Conservation (phyloP, 2,888 invertebrate species). For the Rhimphoctona megacephalus region DNA sequence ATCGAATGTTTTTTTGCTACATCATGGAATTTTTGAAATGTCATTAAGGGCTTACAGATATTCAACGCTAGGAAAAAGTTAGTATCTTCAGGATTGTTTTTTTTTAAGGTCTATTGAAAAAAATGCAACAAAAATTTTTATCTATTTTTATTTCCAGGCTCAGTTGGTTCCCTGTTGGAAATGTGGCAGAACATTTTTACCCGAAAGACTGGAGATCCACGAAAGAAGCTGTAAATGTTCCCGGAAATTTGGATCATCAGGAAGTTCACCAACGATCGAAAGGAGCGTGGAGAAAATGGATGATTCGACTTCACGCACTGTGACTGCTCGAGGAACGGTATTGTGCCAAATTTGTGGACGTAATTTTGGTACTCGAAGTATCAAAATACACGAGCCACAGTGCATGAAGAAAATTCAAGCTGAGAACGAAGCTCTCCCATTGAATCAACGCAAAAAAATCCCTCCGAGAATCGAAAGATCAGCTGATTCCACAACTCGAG, state of each 20-base stretch:
- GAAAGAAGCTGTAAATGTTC: conserved; percentile 84
- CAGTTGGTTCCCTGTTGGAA: conserved; percentile 88
- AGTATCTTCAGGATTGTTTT: too few relatives aligned
- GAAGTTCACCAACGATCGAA: conserved; percentile 38
- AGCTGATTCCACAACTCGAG: conserved; percentile 26
- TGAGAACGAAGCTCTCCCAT: conserved; percentile 87
- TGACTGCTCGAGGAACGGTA: conserved; percentile 77
- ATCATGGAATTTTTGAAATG: too few relatives aligned
- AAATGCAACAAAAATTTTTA: not conserved
- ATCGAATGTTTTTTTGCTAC: too few relatives aligned
- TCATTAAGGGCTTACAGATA: too few relatives aligned
- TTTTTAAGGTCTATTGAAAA: too few relatives aligned
- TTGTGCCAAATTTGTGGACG: conserved; percentile 89
- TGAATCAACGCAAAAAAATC: conserved; percentile 83
- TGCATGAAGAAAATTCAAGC: conserved; percentile 88
- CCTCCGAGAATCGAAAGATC: conserved; percentile 84
- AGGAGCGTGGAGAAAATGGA: conserved; percentile 44
- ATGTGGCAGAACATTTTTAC: conserved; percentile 90
- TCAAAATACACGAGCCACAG: conserved; percentile 89
- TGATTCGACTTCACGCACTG: not conserved
- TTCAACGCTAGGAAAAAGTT: not conserved
- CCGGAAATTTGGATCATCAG: conserved; percentile 56
- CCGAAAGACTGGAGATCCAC: conserved; percentile 89
- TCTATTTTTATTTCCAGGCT: conserved; percentile 79
- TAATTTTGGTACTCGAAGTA: conserved; percentile 88